Evolutionary conservation across 2,113 vertebrate species (phyloP).

Genomic region (Felis chaus): DNA sequence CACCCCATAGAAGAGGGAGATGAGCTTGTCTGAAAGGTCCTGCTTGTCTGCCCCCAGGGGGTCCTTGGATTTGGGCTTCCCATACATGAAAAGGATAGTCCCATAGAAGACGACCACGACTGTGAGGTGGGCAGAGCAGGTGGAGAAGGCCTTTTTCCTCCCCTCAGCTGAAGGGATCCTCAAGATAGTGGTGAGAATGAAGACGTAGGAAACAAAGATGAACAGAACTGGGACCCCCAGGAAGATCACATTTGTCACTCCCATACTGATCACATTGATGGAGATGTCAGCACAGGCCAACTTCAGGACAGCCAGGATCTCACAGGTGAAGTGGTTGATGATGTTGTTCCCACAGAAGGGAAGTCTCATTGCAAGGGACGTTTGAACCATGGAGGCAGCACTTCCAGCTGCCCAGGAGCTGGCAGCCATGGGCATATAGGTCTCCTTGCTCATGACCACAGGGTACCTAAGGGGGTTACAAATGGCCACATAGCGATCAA

Average conservation of each 20-base stretch:
- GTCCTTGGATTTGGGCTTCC: constrained; percentile 67
- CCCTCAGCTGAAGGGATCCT: constrained; percentile 60
- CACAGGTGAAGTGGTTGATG: constrained; percentile 69
- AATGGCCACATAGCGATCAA: background rate
- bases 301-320: constrained; percentile 65
- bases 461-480: background rate
- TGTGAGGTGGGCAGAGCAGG: constrained; percentile 64
- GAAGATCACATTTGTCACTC: background rate
- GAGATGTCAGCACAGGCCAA: constrained; percentile 25
- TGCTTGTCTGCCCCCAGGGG: background rate
- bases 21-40: constrained; percentile 14
- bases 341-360: constrained; percentile 54
- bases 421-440: background rate
- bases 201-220: constrained; percentile 38
- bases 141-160: constrained; percentile 65
- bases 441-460: background rate
- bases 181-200: constrained; percentile 50
- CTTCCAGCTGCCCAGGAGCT: constrained; percentile 18
- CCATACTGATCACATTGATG: constrained; percentile 62
- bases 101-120: constrained; percentile 21
- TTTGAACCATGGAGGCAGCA: background rate
- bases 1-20: background rate
- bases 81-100: constrained; percentile 70
- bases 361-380: constrained; percentile 4
- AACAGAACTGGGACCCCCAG: background rate